Percentiles rank a stretch among this genome's conserved stretches.
Conservation (phyloP, 2,888 invertebrate species). For the Coelopa pilipes region DNA sequence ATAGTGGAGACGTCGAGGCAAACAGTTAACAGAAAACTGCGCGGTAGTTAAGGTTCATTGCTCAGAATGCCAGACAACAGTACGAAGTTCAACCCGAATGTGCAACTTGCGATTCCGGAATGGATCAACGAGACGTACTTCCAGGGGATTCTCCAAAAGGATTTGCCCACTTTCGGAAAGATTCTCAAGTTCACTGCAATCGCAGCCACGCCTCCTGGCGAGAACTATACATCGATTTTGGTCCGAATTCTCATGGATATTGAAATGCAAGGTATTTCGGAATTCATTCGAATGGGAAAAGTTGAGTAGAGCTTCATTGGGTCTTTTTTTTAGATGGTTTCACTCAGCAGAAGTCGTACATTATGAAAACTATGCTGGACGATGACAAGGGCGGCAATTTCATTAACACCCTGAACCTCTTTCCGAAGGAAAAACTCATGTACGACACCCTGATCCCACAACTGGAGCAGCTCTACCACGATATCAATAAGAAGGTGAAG, state of each 20-base stretch:
- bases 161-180: constrained; percentile 53
- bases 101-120: constrained; percentile 51
- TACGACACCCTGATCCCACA: constrained; percentile 58
- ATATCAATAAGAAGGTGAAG: constrained; percentile 50
- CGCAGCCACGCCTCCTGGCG: constrained; percentile 61
- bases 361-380: constrained; percentile 59
- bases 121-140: constrained; percentile 60
- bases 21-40: not conserved
- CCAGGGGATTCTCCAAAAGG: constrained; percentile 54
- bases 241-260: constrained; percentile 60
- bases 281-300: not conserved
- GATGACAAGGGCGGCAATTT: constrained; percentile 55
- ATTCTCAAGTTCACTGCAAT: constrained; percentile 56
- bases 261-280: constrained; percentile 59
- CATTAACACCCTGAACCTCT: constrained; percentile 57
- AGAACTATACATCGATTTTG: constrained; percentile 62
- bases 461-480: constrained; percentile 58
- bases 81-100: constrained; percentile 48
- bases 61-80: constrained; percentile 56
- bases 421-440: constrained; percentile 62
- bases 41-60: not conserved
- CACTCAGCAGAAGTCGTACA: constrained; percentile 57
- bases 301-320: no score
- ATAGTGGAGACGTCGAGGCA: constrained; percentile 1
- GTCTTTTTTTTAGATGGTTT: constrained; percentile 53